Evolutionary conservation across 2,113 vertebrate species (phyloP).

Genomic region (Aix galericulata): DNA sequence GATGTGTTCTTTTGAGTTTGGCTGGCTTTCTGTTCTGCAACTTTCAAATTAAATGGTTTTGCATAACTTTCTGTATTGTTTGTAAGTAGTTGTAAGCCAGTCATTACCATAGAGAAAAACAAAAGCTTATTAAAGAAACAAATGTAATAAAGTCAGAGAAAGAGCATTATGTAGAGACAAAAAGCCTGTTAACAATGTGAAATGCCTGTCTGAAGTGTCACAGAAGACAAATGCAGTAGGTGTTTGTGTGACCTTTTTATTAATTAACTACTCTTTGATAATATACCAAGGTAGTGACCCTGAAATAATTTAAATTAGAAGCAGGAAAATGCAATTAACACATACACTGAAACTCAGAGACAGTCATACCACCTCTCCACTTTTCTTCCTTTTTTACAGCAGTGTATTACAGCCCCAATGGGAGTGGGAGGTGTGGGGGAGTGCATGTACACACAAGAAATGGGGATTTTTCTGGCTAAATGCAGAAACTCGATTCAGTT

Average conservation of each 20-base stretch:
- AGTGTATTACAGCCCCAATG: background rate
- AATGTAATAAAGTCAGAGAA: background rate
- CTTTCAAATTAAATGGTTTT: slow-evolving; percentile 1
- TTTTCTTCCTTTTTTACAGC: background rate
- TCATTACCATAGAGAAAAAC: slow-evolving; percentile 24
- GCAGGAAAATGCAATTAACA: background rate
- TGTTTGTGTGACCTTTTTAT: background rate
- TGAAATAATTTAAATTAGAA: background rate
- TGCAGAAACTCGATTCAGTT: background rate
- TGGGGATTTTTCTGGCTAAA: background rate
- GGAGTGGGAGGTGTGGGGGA: background rate
- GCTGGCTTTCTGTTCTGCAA: background rate
- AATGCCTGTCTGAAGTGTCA: background rate
- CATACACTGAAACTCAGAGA: background rate
- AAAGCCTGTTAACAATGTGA: background rate
- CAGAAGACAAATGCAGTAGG: background rate
- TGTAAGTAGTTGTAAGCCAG: background rate
- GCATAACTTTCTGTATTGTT: background rate
- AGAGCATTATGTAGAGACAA: background rate
- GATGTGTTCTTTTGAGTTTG: slow-evolving; percentile 29
- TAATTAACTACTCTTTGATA: background rate
- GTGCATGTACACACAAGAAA: background rate
- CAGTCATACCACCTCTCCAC: background rate
- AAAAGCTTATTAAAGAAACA: slow-evolving; percentile 5
- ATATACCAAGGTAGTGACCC: background rate